Base-by-base conservation (phyloP, 2,888 invertebrate species). In the Meganola albula region DNA sequence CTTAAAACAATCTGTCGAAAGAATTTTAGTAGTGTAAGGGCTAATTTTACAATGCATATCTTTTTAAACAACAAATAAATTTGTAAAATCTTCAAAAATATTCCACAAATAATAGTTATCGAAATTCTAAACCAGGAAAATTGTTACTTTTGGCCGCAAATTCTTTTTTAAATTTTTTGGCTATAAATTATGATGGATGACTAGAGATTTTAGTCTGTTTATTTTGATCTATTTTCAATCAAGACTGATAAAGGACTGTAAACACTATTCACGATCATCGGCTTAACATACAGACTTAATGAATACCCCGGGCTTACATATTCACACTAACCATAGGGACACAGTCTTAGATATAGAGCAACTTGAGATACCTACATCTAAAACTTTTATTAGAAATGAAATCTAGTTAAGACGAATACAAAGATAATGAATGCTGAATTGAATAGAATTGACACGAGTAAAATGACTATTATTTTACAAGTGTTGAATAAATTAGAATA, bases 281-380 rank as follows among this genome's bases (percentile, higher is more conserved):
- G 73, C 73, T 80, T 75, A 78, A 74, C 76, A 74, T 74, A 71
- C 61, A 56, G 67, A 74, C 72, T 74, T 80, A 78, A 80, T 78
- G 79, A 79, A 74, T 70, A 67, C 53, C 53, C 53, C 48, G 53
- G 55, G 53, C 55, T 54, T 55, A 54, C 55, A 75, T 66, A 70
- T 66, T 66, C 70, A 56, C 61, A 48, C 57, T 57, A 49, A 44
- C 58, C 54, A 53, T 58, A 58, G 53, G 54, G 59, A 58, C 63
- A 54, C 29, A 37, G 46, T n/a, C n/a, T n/a, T n/a, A n/a, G n/a
- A n/a, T n/a, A n/a, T n/a, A n/a, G n/a, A n/a, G n/a, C n/a, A n/a
- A n/a, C n/a, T n/a, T n/a, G n/a, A 46, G 37, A 37, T 34, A 52
- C 30, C 47, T 39, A 45, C 44, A 42, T 48, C 48, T 52, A 44